These are phyloP conservation scores for Recurvirostra avosetta DNA, from an alignment of 2,113 vertebrate genomes.

Conservation along the genomic window DNA sequence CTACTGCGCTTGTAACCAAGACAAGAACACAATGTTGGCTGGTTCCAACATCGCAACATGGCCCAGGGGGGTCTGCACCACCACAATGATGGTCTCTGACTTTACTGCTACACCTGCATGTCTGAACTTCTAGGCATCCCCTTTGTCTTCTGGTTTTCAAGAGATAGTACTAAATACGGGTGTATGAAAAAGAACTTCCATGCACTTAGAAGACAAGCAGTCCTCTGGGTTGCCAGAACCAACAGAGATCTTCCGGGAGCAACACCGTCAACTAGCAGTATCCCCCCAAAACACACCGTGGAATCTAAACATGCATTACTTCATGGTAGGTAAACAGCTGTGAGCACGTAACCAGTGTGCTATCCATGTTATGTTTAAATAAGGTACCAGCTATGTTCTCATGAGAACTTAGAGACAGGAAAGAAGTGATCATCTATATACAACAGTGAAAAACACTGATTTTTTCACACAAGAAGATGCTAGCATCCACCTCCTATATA, in stretches of 20 bases:
- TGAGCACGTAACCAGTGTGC: not conserved
- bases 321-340: not conserved
- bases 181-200: not conserved
- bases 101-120: not conserved
- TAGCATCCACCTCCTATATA: not conserved
- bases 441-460: not conserved
- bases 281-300: fast-evolving
- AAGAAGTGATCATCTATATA: not conserved
- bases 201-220: not conserved
- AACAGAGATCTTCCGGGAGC: not conserved
- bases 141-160: not conserved
- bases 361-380: not conserved
- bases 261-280: not conserved
- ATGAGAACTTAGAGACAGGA: not conserved
- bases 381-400: not conserved
- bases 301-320: not conserved
- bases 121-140: not conserved
- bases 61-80: not conserved
- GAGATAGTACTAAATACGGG: not conserved
- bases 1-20: not conserved
- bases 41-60: not conserved
- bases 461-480: not conserved
- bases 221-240: not conserved
- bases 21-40: not conserved
- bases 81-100: not conserved